phyloP scores from a whole-genome alignment of 2,797 vertebrate species.

The Propithecus perrieri region DNA sequence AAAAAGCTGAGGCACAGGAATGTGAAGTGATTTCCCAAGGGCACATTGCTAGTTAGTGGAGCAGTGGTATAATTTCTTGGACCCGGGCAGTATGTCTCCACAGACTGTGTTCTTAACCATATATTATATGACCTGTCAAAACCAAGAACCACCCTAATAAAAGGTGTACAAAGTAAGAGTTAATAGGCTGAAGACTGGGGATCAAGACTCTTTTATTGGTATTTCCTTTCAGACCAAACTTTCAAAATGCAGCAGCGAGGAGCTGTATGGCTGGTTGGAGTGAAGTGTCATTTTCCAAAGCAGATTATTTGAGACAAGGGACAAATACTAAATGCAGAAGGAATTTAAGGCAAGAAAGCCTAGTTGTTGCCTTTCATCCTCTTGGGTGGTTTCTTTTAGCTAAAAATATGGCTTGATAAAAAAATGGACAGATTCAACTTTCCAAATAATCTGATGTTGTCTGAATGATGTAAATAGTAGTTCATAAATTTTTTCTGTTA shows the following conservation, averaged over 20 bases:
- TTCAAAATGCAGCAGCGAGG: conserved; percentile 26
- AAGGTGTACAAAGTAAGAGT: neutral
- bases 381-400: neutral
- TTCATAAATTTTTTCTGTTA: neutral
- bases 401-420: conserved; percentile 16
- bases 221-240: conserved; percentile 36
- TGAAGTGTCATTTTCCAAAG: conserved; percentile 23
- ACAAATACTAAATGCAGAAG: conserved; percentile 14
- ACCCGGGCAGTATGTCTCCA: neutral
- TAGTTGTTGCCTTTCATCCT: neutral
- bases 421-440: neutral
- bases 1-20: neutral
- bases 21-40: neutral
- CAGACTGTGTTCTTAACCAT: neutral
- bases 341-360: neutral
- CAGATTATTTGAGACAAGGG: neutral
- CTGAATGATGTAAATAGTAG: neutral
- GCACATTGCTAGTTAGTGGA: neutral
- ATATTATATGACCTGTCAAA: neutral
- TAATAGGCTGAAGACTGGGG: neutral
- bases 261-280: neutral
- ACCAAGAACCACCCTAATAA: neutral
- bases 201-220: neutral
- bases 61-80: neutral
- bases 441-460: neutral